phyloP scores from a whole-genome alignment of 2,113 vertebrate species.

The Erythrolamprus reginae region DNA sequence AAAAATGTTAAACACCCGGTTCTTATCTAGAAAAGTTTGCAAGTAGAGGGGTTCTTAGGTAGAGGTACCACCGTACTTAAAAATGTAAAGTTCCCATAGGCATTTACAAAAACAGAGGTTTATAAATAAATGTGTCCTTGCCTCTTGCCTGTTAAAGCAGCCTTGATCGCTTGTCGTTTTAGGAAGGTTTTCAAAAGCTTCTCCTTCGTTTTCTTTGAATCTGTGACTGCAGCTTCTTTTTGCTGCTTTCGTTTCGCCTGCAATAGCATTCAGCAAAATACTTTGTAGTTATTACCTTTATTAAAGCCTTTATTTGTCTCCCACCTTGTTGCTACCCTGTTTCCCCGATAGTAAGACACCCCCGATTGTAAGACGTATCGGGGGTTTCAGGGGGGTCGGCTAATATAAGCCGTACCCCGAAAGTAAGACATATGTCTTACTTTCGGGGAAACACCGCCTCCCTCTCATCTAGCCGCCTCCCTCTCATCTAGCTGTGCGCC shows the following conservation, averaged over 20 bases:
- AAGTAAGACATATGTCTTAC: too few relatives aligned
- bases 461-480: too few relatives aligned
- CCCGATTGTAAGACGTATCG: too few relatives aligned
- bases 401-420: too few relatives aligned
- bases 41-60: too few relatives aligned
- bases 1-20: too few relatives aligned
- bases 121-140: constrained; percentile 39
- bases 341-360: too few relatives aligned
- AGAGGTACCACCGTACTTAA: too few relatives aligned
- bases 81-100: neutral
- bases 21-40: too few relatives aligned
- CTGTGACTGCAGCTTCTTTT: constrained; percentile 76
- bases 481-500: too few relatives aligned
- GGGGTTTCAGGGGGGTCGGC: too few relatives aligned
- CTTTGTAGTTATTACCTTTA: neutral
- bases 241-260: constrained; percentile 86
- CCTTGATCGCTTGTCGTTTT: constrained; percentile 90
- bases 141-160: constrained; percentile 79
- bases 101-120: neutral
- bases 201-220: constrained; percentile 86
- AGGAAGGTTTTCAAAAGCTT: constrained; percentile 89
- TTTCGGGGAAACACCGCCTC: too few relatives aligned
- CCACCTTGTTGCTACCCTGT: neutral
- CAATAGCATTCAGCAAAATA: neutral
- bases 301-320: neutral